Evolutionary conservation across 1,140 invertebrate genomes (phyloP), one percentile per base, ranked within the genome.

Genomic region (Lucilia sericata): DNA sequence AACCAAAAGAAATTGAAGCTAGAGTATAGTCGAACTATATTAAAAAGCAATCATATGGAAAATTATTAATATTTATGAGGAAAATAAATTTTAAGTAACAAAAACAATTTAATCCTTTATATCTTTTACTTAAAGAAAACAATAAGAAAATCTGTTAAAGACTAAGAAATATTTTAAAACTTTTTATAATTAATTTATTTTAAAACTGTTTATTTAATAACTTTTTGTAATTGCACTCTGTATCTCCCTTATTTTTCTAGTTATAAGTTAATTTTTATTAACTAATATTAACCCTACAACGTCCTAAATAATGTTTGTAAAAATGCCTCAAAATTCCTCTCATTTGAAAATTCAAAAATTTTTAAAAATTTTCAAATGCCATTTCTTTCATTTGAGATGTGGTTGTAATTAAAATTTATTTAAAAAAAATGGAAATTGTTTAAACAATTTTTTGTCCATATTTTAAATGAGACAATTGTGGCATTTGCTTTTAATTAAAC

Each of bases 391-490:
- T 87, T 89, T 90, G 90, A 90, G 90, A 90, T 90, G 78, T 85
- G 87, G 85, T 86, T 87, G 84, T 86, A 88, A 85, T 36, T 21
- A 76, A n/a, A 3, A 42, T 25, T 75, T 49, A 36, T 9, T 55
- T 12, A 74, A 34, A 36, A 30, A 9, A 42, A 76, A 78, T 9
- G 55, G n/a, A 60, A 60, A 14, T 60, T 60, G n/a, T 84, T 84
- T 76, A 87, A 84, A 19, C 85, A 86, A 81, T 42, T 42, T 30
- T 30, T 30, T 42, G 0, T 42, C 78, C 86, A 86, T 84, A 84
- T 90, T 90, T 90, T 90, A 90, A 89, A 88, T 88, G 89, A 90
- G 90, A 90, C 87, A 89, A 90, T 89, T 90, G 88, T 86, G 85
- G 84, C 84, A 85, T 85, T 85, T 70, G 5, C 0, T 21, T 9